phyloP scores from a whole-genome alignment of 92 coral and sea anemone species.

The Porites evermanni region DNA sequence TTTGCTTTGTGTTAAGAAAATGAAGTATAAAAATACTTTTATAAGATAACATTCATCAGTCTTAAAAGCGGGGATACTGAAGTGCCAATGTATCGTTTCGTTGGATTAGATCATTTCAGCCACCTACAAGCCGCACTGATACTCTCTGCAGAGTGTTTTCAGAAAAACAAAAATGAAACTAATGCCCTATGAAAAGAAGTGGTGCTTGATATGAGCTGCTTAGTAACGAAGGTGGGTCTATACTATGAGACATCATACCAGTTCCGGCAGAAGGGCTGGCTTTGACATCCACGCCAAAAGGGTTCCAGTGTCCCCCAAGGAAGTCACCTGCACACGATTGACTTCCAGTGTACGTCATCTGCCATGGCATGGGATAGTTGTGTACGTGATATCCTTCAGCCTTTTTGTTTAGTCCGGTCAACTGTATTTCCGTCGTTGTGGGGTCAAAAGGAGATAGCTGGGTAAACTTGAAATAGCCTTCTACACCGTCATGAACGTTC shows the following conservation, averaged over 20 bases:
- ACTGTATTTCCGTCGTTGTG: conserved; percentile 65
- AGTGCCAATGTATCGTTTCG: too few species aligned
- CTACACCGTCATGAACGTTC: conserved; percentile 76
- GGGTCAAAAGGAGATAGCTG: conserved; percentile 93
- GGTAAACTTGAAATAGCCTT: conserved; percentile 71
- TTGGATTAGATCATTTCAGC: too few species aligned
- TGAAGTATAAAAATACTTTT: too few species aligned
- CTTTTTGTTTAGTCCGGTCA: conserved; percentile 59
- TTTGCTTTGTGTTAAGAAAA: too few species aligned
- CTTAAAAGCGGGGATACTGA: too few species aligned
- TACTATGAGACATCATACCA: conserved; percentile 56
- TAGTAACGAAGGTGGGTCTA: too few species aligned
- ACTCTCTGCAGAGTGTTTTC: too few species aligned
- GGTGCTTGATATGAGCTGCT: too few species aligned
- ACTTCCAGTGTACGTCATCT: conserved; percentile 57
- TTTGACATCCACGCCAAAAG: conserved; percentile 68
- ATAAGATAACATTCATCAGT: too few species aligned
- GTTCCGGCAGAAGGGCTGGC: conserved; percentile 77
- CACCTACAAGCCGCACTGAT: too few species aligned
- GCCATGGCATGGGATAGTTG: conserved; percentile 81
- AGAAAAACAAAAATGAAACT: too few species aligned
- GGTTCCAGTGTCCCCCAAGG: conserved; percentile 92
- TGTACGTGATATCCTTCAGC: conserved; percentile 93
- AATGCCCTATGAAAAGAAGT: too few species aligned
- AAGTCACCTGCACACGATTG: conserved; percentile 63